These are phyloP conservation scores for Poecile atricapillus DNA, from an alignment of 2,113 vertebrate species.

Conservation along the genomic window DNA sequence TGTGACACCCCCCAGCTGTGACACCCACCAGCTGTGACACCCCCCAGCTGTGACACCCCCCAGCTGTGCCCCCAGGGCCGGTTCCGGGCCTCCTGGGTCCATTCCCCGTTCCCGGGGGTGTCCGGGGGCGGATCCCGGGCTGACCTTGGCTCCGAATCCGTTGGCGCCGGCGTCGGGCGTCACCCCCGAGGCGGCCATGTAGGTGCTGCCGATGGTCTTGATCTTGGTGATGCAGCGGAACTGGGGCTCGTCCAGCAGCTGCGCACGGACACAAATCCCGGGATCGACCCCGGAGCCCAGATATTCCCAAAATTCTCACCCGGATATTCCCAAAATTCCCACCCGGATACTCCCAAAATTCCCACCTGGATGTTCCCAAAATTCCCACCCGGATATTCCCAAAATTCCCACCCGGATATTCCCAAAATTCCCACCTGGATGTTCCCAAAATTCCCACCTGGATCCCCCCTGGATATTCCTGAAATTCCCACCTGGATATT, in stretches of 20 bases:
- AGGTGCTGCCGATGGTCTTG: conserved; percentile 95
- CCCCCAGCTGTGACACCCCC: too few relatives aligned
- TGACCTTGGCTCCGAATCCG: conserved; percentile 74
- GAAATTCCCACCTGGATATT: background rate
- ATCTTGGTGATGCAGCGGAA: conserved; percentile 96
- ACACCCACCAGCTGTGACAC: too few relatives aligned
- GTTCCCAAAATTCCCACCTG: too few relatives aligned
- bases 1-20: too few relatives aligned
- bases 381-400: background rate
- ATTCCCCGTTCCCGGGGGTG: fast-evolving
- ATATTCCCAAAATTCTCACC: background rate
- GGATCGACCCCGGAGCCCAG: too few relatives aligned
- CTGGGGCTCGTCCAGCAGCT: conserved; percentile 92
- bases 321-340: background rate
- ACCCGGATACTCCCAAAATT: too few relatives aligned
- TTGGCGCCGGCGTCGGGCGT: conserved; percentile 76
- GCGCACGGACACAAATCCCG: background rate
- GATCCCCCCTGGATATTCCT: background rate
- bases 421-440: too few relatives aligned
- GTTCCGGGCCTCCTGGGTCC: too few relatives aligned
- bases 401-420: background rate
- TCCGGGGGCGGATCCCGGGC: fast-evolving
- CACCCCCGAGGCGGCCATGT: conserved; percentile 94
- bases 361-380: too few relatives aligned
- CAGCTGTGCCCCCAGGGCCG: too few relatives aligned